Percentiles rank a stretch among this genome's conserved stretches.
Conservation (phyloP, 2,113 vertebrate species). For the Mus pahari region DNA sequence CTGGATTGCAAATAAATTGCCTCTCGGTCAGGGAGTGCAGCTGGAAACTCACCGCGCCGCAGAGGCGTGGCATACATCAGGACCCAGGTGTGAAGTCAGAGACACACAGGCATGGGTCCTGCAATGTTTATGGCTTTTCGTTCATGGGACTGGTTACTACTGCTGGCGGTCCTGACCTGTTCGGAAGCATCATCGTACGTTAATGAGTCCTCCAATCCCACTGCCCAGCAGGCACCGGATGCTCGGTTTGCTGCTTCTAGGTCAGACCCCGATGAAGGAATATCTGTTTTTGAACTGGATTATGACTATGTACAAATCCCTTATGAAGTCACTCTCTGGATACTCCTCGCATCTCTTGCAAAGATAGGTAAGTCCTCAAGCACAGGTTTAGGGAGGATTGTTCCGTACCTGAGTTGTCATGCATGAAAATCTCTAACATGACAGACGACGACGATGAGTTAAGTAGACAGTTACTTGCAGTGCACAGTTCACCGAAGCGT, state of each 20-base stretch:
- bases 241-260: not conserved
- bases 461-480: not conserved
- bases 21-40: not conserved
- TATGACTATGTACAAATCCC: slow-evolving; percentile 95
- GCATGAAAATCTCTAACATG: not conserved
- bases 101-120: slow-evolving; percentile 56
- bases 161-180: slow-evolving; percentile 24
- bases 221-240: slow-evolving; percentile 24
- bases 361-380: slow-evolving; percentile 94
- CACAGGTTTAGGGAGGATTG: not conserved
- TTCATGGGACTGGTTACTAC: slow-evolving; percentile 58
- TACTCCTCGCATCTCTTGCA: slow-evolving; percentile 96
- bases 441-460: accelerated
- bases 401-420: not conserved
- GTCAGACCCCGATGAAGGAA: slow-evolving; percentile 76
- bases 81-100: not conserved
- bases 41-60: not conserved
- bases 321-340: slow-evolving; percentile 97
- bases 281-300: slow-evolving; percentile 92
- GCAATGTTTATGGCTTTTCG: accelerated
- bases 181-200: slow-evolving; percentile 60
- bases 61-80: not conserved
- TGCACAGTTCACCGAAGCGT: no score
- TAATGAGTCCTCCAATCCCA: slow-evolving; percentile 62
- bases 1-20: not conserved